phyloP scores from a whole-genome alignment of 2,797 vertebrate species.

The Gorsachius magnificus region DNA sequence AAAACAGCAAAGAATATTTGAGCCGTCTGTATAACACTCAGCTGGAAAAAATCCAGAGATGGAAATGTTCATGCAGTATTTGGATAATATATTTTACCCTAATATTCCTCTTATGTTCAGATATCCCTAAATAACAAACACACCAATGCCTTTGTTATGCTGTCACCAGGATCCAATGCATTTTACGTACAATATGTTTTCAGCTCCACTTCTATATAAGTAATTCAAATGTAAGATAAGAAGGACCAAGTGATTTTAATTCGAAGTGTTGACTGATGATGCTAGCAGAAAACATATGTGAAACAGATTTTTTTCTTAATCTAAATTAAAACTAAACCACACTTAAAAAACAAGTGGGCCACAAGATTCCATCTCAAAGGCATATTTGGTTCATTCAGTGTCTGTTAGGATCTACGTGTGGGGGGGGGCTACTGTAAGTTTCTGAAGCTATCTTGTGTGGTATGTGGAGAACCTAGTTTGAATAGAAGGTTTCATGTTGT shows the following conservation, averaged over 20 bases:
- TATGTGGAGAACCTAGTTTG: not conserved
- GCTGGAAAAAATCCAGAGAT: not conserved
- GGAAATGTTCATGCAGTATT: not conserved
- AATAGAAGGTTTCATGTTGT: not conserved
- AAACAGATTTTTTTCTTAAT: not conserved
- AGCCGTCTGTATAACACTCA: not conserved
- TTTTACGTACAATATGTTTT: not conserved
- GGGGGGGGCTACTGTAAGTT: not conserved
- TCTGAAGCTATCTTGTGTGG: not conserved
- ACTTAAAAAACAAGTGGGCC: not conserved
- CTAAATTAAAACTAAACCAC: not conserved
- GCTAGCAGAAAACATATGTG: not conserved
- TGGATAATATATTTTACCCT: not conserved
- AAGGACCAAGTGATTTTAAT: not conserved
- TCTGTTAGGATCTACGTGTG: rapidly evolving
- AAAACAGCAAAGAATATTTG: not conserved
- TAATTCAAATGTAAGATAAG: not conserved
- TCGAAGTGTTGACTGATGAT: not conserved
- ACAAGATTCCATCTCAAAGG: not conserved
- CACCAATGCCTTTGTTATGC: not conserved
- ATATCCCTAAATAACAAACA: not conserved
- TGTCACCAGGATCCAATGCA: not conserved
- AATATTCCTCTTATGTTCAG: not conserved
- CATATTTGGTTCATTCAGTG: not conserved
- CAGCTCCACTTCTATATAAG: not conserved